Base-by-base conservation (phyloP, 2,797 vertebrate genomes). In the Xerus rutilus region DNA sequence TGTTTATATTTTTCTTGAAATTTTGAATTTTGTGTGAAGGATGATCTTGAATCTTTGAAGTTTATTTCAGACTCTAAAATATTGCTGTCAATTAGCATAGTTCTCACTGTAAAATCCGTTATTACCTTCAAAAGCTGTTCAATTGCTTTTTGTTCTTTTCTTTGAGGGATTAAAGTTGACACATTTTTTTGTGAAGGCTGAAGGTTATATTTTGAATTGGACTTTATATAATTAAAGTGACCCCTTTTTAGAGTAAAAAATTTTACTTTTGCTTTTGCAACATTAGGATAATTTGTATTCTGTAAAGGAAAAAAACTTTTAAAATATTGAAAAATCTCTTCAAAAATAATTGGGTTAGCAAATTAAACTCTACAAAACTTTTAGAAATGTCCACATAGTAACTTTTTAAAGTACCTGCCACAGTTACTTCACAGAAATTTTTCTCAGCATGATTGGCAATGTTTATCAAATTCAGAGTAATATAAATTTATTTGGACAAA, bases 11-110 rank as follows among this genome's bases (percentile, higher is more conserved):
- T 92, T 30, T 47, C 32, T 92, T 35, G 43, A 82, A 89, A 77
- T 84, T 59, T 70, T 89, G 62, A 82, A 92, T 86, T 82, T 70
- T 45, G 47, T 59, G 21, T 65, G 74, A 79, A 91, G 21, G 32
- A 49, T 73, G n/a, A 79, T 72, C 25, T 69, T 72, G 28, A 35
- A 67, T 91, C 74, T 91, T 86, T 93, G 94, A 97, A 92, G 88
- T 86, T 93, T 93, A 91, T 83, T 84, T 96, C 73, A 94, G 72
- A 79, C 91, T 87, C 86, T 86, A 62, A 81, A 87, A 91, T 91
- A 70, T 49, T 30, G 47, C 79, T 91, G 59, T 59, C 54, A 77
- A 95, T 95, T 93, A 85, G 72, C 84, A 81, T 91, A 57, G 25
- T 32, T 91, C 21, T 91, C 79, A 11, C 65, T 57, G 64, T 84